Conservation (phyloP, 2,797 vertebrate species). For the Platyrinchus mystaceus region DNA sequence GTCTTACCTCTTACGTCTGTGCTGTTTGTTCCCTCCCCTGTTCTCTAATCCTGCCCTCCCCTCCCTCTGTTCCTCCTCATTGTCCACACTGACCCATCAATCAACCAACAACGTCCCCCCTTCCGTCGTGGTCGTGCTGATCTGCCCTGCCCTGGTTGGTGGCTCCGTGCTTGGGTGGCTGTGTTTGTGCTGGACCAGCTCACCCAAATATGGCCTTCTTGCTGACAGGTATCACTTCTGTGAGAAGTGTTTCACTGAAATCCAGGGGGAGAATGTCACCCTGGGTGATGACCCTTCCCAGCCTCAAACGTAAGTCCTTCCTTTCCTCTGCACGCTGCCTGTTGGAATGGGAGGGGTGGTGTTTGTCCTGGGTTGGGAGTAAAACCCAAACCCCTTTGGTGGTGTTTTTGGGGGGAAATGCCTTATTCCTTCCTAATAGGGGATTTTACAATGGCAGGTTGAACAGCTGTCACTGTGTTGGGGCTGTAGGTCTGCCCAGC, state of each 20-base stretch:
- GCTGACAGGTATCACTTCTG: slow-evolving; percentile 98
- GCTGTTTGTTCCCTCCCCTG: slow-evolving; percentile 82
- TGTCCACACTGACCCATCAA: slow-evolving; percentile 83
- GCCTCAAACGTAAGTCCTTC: slow-evolving; percentile 92
- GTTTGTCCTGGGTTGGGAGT: background rate
- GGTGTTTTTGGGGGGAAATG: background rate
- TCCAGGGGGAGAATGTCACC: slow-evolving; percentile 97
- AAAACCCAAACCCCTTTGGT: background rate
- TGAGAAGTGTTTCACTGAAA: slow-evolving; percentile 99
- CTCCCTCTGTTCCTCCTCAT: slow-evolving; percentile 76
- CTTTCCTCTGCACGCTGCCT: background rate
- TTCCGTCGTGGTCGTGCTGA: slow-evolving; percentile 80
- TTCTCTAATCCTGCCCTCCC: slow-evolving; percentile 84
- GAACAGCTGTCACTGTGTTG: background rate
- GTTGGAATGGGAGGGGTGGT: background rate
- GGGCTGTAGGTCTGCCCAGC: background rate
- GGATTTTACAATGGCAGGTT: background rate
- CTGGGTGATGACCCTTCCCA: slow-evolving; percentile 97
- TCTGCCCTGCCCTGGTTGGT: slow-evolving; percentile 84
- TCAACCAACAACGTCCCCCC: slow-evolving; percentile 81
- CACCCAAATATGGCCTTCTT: slow-evolving; percentile 78
- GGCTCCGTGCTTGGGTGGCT: slow-evolving; percentile 83
- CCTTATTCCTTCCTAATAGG: background rate
- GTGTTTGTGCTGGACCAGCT: slow-evolving; percentile 83
- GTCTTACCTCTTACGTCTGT: slow-evolving; percentile 81